Evolutionary conservation across 2,797 vertebrate species (phyloP).

Genomic region (Syngnathus rostellatus): DNA sequence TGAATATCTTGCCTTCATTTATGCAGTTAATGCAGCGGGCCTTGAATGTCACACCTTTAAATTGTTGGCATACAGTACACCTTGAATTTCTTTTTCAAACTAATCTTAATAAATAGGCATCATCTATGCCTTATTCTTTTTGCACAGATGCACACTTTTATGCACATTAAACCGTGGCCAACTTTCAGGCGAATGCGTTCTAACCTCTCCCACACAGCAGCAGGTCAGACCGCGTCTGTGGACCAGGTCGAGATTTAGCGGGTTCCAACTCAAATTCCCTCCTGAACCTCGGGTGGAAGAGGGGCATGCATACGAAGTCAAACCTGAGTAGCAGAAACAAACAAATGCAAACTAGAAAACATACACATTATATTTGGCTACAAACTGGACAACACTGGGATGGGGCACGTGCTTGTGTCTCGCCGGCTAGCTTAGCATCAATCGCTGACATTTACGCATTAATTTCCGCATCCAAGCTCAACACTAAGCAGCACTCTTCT

Average conservation of each 20-base stretch:
- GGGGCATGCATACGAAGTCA: conserved; percentile 91
- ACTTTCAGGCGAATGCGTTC: conserved; percentile 11
- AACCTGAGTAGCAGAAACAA: conserved; percentile 65
- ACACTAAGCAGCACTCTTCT: conserved; percentile 32
- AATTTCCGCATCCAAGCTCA: background rate
- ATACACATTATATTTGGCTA: background rate
- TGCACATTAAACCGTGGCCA: background rate
- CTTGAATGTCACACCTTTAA: too few species aligned
- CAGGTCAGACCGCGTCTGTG: conserved; percentile 86
- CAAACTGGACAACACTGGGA: background rate
- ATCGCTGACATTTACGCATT: conserved; percentile 21
- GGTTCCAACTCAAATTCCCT: conserved; percentile 83
- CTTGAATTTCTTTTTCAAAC: background rate
- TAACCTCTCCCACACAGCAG: conserved; percentile 85
- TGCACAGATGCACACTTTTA: background rate
- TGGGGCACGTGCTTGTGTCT: conserved; percentile 54
- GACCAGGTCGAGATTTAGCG: conserved; percentile 74
- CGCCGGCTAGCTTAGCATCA: conserved; percentile 58
- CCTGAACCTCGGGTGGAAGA: conserved; percentile 85
- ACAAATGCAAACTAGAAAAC: background rate
- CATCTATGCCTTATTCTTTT: background rate
- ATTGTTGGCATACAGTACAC: too few species aligned
- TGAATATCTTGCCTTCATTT: too few species aligned
- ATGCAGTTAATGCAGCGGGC: too few species aligned
- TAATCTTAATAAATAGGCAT: background rate